Conservation (phyloP, 2,888 invertebrate species). For the Ethmia dodecea region DNA sequence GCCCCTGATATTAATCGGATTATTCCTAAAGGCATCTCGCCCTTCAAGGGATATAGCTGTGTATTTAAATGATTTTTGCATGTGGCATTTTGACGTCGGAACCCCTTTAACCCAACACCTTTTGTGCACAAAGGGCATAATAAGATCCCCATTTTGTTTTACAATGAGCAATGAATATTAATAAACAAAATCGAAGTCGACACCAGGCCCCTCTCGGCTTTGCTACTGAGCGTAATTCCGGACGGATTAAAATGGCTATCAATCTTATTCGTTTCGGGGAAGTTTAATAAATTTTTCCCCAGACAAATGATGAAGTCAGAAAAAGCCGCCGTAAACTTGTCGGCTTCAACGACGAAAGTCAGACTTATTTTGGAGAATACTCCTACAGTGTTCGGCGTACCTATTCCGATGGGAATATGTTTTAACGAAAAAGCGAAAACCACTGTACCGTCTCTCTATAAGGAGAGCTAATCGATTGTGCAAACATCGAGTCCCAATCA, state of each 20-base stretch:
- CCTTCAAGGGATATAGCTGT: slow-evolving; percentile 38
- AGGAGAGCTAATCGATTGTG: slow-evolving; percentile 47
- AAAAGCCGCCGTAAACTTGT: slow-evolving; percentile 25
- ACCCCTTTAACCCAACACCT: slow-evolving; percentile 50
- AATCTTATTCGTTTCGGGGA: slow-evolving; percentile 32
- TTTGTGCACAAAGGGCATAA: slow-evolving; percentile 37
- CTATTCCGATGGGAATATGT: too few relatives aligned
- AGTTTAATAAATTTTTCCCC: slow-evolving; percentile 34
- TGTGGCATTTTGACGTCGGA: slow-evolving; percentile 51
- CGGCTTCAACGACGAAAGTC: slow-evolving; percentile 15
- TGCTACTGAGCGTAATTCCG: slow-evolving; percentile 25
- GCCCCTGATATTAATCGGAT: slow-evolving; percentile 57
- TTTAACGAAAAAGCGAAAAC: too few relatives aligned
- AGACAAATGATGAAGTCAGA: slow-evolving; percentile 37
- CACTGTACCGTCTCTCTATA: slow-evolving; percentile 14
- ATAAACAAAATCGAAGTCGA: slow-evolving; percentile 45
- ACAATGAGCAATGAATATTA: slow-evolving; percentile 68
- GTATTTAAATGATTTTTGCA: slow-evolving; percentile 61
- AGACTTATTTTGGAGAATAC: too few relatives aligned
- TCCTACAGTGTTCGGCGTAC: too few relatives aligned
- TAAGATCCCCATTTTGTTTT: slow-evolving; percentile 51
- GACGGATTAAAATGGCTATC: slow-evolving; percentile 32
- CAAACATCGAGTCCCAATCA: slow-evolving; percentile 51
- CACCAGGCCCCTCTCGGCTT: too few relatives aligned
- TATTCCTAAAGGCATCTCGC: slow-evolving; percentile 55